Base-by-base conservation (phyloP, 2,888 invertebrate genomes). In the Eudasyphora cyanicolor region DNA sequence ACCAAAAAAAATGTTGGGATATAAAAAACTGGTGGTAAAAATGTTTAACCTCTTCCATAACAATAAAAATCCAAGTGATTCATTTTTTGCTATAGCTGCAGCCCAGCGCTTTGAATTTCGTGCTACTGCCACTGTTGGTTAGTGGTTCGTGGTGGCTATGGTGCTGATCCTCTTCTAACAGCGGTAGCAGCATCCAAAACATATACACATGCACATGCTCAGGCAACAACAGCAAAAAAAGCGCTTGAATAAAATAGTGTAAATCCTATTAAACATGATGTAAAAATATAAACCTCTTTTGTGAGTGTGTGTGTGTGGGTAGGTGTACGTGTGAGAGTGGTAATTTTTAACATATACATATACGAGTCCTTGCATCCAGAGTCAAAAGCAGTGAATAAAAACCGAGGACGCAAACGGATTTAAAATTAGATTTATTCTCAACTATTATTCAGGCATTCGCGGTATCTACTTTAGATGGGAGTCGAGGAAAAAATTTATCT, bases 221-320 rank as follows among this genome's bases (percentile, higher is more conserved):
- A 21, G 42, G 17, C 67, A 51, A 70, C 5, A 60, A 10, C 8
- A 14, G 17, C 35, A 7, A 76, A 73, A 69, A 64, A 80, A 79
- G 35, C 57, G 70, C 62, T 83, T 78, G 64, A 78, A 84, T 81
- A 81, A 81, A 81, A 81, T 75, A 76, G 78, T 81, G 84, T 78
- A 81, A 84, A 84, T 84, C 84, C 84, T 84, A 84, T 84, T 84
- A 84, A 81, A 78, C 71, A 84, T 78, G 78, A 64, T 81, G 81
- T 81, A 78, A 84, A 78, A 71, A 81, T 84, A 76, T 84, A 84
- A 81, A 81, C 49, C 49, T 71, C 71, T 19, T 21, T 73, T 42
- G n/a, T 54, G 17, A 7, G 24, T 38, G 35, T 10, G 21, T 7
- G 12, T 71, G 29, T 54, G 67, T 70, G 24, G 6, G 21, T 69